Conservation (phyloP, 2,113 vertebrate genomes). For the Osmerus eperlanus region DNA sequence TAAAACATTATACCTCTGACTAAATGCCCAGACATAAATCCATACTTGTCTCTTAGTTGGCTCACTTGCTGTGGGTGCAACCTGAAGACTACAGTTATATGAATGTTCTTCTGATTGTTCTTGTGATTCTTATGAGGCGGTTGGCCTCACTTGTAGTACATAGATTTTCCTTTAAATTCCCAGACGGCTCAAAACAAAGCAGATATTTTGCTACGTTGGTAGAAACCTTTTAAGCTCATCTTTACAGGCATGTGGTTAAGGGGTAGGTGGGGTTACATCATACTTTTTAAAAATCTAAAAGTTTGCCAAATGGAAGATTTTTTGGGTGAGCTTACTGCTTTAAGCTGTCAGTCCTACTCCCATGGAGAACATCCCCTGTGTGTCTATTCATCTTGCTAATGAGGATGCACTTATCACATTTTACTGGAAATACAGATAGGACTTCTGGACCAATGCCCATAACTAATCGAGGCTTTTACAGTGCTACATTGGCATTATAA, state of each 20-base stretch:
- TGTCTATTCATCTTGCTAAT: constrained; percentile 47
- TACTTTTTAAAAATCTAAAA: background rate
- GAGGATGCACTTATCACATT: constrained; percentile 38
- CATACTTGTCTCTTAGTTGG: background rate
- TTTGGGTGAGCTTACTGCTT: background rate
- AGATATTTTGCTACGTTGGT: no score
- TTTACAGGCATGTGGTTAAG: background rate
- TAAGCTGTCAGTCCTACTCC: no score
- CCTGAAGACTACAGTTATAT: background rate
- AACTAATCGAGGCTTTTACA: constrained; percentile 35
- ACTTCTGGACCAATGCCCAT: constrained; percentile 51
- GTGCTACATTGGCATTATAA: background rate
- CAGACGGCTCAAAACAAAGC: no score
- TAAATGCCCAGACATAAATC: background rate
- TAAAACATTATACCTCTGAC: no score
- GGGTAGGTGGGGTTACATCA: background rate
- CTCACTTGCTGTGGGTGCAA: background rate
- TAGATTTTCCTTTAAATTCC: no score
- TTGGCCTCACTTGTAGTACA: no score
- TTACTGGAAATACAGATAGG: constrained; percentile 36
- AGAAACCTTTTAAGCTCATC: background rate
- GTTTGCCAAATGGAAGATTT: background rate
- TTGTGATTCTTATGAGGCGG: no score
- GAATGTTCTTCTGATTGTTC: no score
- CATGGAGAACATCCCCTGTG: constrained; percentile 10